Conservation (phyloP, 2,888 invertebrate genomes). For the Amorpha juglandis region DNA sequence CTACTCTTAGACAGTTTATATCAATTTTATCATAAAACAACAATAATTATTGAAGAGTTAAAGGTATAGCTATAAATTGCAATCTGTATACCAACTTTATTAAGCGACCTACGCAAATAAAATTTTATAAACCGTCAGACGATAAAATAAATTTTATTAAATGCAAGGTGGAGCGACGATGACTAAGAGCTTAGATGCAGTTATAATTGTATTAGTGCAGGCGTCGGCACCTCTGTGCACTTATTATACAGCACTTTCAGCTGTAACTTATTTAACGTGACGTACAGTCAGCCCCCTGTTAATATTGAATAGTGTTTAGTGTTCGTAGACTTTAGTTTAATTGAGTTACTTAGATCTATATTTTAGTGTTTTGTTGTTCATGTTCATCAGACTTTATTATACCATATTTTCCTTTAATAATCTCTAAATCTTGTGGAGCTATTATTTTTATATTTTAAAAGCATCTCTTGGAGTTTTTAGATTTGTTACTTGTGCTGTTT, state of each 20-base stretch:
- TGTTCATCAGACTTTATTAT: too few species aligned
- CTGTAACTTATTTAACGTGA: constrained; percentile 47
- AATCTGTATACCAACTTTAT: not conserved
- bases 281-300: not conserved
- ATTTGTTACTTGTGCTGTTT: too few species aligned
- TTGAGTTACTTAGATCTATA: not conserved
- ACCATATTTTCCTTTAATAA: too few species aligned
- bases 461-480: too few species aligned
- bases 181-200: constrained; percentile 48
- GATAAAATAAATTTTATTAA: constrained; percentile 39
- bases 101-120: constrained; percentile 2
- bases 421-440: too few species aligned
- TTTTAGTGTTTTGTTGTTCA: not conserved
- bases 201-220: constrained; percentile 71
- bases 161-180: constrained; percentile 41
- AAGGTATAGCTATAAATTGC: not conserved
- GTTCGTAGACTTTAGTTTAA: not conserved
- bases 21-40: too few species aligned
- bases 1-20: too few species aligned
- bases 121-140: constrained; percentile 39
- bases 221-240: constrained; percentile 47
- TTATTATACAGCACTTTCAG: constrained; percentile 45
- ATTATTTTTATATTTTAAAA: too few species aligned
- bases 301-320: constrained; percentile 5
- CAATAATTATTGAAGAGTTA: not conserved